Base-by-base conservation (phyloP, 1,140 invertebrate species). In the Brachionus rotundiformis region DNA sequence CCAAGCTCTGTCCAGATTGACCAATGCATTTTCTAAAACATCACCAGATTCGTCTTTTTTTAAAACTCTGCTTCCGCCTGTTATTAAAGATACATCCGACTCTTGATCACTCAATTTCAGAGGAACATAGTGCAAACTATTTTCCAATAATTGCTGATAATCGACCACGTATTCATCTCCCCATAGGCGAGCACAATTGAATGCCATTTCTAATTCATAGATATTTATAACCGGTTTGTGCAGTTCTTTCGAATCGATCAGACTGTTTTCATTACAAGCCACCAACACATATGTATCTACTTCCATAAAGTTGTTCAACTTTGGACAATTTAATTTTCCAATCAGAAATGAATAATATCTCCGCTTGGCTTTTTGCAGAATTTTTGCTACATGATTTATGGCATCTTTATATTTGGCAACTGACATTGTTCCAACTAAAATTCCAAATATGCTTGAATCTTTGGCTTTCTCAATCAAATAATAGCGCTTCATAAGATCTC, bases 281-380 rank as follows among this genome's bases (percentile, higher is more conserved):
- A 98, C 92, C 68, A 94, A 89, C 2, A 97, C 92, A 90, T 94
- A 98, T 61, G 93, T 90, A 86, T 98, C 94, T 71, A 96, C 92
- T 89, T 96, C 94, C 75, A 92, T 91, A 88, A 96, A 94, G 88
- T 98, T 98, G 0, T 94, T 94, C 79, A 98, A 87, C 88, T 98
- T 98, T 0, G 93, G 91, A 49, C 93, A 91, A 90, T 95, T 97
- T 16, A 94, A 92, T 88, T 95, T 95, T 2, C 95, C 95, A 75
- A 98, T 92, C 33, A 93, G 93, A 59, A 98, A 91, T n/a, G 94
- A 92, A 84, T 97, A 96, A 75, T 91, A 92, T 85, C 94, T 95
- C 85, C 95, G 95, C 0, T 92, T 92, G 44, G 92, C 91, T 44
- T 89, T 86, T 84, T 91, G 92, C 1, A 94, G 90, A 33, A 94